Conservation (phyloP, 2,797 vertebrate genomes). For the Gymnodraco acuticeps region DNA sequence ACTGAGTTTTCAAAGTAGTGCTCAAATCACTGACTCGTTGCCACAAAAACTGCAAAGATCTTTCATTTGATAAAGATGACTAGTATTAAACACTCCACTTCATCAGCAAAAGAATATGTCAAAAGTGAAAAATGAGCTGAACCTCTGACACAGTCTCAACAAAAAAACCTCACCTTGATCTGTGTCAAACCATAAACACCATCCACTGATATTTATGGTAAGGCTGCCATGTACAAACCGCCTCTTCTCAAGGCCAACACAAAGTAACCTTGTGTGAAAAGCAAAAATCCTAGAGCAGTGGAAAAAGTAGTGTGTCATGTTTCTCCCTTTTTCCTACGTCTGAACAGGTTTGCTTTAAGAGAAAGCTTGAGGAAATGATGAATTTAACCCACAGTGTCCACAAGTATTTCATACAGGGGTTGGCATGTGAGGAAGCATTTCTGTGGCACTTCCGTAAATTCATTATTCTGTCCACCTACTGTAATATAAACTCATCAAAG, state of each 20-base stretch:
- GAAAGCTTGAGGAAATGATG: constrained; percentile 71
- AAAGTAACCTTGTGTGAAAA: constrained; percentile 71
- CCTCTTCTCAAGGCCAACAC: constrained; percentile 51
- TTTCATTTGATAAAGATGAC: background rate
- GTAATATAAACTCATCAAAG: constrained; percentile 22
- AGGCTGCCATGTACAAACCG: constrained; percentile 46
- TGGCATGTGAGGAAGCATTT: constrained; percentile 37
- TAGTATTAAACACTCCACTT: background rate
- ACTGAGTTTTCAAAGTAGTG: background rate
- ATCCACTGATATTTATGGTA: constrained; percentile 44
- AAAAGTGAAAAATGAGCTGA: constrained; percentile 14
- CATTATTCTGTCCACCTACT: constrained; percentile 15
- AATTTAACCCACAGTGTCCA: constrained; percentile 70
- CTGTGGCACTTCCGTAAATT: constrained; percentile 3
- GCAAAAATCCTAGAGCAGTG: constrained; percentile 66
- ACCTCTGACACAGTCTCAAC: constrained; percentile 31
- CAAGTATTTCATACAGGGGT: constrained; percentile 70
- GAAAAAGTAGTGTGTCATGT: constrained; percentile 81
- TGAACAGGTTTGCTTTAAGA: constrained; percentile 77
- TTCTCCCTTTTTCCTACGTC: constrained; percentile 70
- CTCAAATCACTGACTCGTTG: background rate
- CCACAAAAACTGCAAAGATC: background rate
- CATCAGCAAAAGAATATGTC: background rate
- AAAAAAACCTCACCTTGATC: constrained; percentile 30
- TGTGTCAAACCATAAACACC: constrained; percentile 23